Percentiles rank a stretch among this genome's conserved stretches.
Conservation (phyloP, 53 echinoderm and acorn worm genomes). For the Patiria pectinifera region DNA sequence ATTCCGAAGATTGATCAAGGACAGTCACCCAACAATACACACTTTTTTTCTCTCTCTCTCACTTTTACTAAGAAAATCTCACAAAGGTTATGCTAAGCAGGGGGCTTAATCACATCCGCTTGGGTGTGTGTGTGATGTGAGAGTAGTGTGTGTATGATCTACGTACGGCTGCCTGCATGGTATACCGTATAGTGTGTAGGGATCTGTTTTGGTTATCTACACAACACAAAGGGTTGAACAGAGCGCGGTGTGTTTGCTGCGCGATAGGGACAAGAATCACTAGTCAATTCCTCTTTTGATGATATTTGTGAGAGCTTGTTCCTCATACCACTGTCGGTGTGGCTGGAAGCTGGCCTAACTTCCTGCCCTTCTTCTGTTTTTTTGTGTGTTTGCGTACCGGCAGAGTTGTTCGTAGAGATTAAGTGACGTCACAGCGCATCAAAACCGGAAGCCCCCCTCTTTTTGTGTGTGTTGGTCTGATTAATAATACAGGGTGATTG, state of each 20-base stretch:
- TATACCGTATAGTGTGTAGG: not conserved
- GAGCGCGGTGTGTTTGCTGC: not conserved
- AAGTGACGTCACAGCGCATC: slow-evolving; percentile 33
- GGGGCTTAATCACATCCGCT: slow-evolving; percentile 61
- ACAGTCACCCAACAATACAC: not conserved
- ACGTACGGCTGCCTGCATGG: not conserved
- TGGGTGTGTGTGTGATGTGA: slow-evolving; percentile 11
- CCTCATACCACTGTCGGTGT: too few species aligned
- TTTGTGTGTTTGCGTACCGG: not conserved
- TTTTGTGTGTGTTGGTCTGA: not conserved
- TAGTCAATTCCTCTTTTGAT: slow-evolving; percentile 25
- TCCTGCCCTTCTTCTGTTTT: not conserved
- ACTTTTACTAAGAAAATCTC: slow-evolving; percentile 47
- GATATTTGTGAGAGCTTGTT: not conserved
- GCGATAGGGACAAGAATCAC: not conserved
- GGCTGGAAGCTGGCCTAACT: not conserved
- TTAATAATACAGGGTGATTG: slow-evolving; percentile 16
- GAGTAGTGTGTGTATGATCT: not conserved
- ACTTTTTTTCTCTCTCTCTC: not conserved
- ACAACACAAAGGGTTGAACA: slow-evolving; percentile 40
- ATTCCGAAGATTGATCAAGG: not conserved
- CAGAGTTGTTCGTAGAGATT: slow-evolving; percentile 9
- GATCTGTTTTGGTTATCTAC: not conserved
- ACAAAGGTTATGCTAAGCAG: slow-evolving; percentile 68
- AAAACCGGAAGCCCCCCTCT: slow-evolving; percentile 10